Percentiles rank a stretch among this genome's conserved stretches.
Conservation (phyloP, 2,113 vertebrate genomes). For the Chionomys nivalis region DNA sequence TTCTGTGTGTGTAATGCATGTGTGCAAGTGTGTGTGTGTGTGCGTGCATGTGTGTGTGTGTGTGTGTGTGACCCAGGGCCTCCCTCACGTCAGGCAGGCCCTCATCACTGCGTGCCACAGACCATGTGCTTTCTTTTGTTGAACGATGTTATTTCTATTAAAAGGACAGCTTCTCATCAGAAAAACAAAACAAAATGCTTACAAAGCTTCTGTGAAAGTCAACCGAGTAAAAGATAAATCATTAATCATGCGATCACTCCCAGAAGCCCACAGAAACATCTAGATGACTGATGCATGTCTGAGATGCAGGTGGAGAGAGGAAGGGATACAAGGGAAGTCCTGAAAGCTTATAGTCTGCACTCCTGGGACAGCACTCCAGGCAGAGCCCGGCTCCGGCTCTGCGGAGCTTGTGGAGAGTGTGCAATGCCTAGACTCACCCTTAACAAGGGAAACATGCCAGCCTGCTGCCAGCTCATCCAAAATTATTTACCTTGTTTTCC, state of each 20-base stretch:
- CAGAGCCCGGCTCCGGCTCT: neutral
- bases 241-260: neutral
- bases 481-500: neutral
- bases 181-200: neutral
- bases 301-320: neutral
- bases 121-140: neutral
- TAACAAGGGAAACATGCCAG: neutral
- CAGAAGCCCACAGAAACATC: neutral
- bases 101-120: neutral
- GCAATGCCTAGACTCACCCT: neutral
- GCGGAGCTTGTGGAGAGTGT: neutral
- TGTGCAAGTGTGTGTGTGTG: neutral
- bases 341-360: neutral
- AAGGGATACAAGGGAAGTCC: neutral
- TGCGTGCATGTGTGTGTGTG: neutral
- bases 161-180: neutral
- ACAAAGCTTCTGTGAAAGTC: neutral
- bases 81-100: neutral
- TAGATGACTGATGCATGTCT: neutral
- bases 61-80: neutral
- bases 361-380: too few species aligned
- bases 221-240: neutral
- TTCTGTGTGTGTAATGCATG: neutral
- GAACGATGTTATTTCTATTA: neutral
- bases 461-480: neutral